Evolutionary conservation across 2,113 vertebrate genomes (phyloP).

Genomic region (Macheiramphus alcinus): DNA sequence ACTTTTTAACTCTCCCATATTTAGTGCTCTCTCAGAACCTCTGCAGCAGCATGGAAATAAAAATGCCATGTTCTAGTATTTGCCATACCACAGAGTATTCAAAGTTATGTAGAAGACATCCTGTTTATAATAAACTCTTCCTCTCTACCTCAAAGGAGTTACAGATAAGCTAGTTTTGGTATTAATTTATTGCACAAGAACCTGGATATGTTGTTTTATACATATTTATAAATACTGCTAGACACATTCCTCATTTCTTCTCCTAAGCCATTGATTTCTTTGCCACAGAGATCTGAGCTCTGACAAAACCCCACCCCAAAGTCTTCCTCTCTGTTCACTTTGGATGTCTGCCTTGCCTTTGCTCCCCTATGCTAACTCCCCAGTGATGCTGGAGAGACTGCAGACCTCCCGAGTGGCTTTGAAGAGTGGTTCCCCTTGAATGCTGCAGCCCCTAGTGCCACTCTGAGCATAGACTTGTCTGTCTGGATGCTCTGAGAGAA

Average conservation of each 20-base stretch:
- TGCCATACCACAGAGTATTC: neutral
- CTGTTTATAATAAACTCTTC: neutral
- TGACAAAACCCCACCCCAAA: neutral
- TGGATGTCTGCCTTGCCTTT: neutral
- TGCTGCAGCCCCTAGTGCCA: neutral
- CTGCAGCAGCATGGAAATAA: neutral
- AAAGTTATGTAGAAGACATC: neutral
- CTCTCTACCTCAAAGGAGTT: neutral
- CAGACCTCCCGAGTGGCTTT: neutral
- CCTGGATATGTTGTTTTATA: neutral
- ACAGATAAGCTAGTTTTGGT: neutral
- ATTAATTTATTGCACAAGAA: neutral
- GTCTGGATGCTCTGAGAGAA: neutral
- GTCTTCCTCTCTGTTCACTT: neutral
- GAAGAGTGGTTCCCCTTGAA: neutral
- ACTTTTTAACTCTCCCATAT: constrained; percentile 2
- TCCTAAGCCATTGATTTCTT: neutral
- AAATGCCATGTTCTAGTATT: neutral
- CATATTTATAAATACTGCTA: neutral
- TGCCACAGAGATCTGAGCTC: neutral
- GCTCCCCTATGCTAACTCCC: neutral
- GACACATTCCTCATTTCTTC: neutral
- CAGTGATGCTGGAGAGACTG: neutral
- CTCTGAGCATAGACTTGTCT: neutral
- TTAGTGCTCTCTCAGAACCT: neutral